Evolutionary conservation across 2,113 vertebrate genomes (phyloP).

Genomic region (Gymnarchus niloticus): DNA sequence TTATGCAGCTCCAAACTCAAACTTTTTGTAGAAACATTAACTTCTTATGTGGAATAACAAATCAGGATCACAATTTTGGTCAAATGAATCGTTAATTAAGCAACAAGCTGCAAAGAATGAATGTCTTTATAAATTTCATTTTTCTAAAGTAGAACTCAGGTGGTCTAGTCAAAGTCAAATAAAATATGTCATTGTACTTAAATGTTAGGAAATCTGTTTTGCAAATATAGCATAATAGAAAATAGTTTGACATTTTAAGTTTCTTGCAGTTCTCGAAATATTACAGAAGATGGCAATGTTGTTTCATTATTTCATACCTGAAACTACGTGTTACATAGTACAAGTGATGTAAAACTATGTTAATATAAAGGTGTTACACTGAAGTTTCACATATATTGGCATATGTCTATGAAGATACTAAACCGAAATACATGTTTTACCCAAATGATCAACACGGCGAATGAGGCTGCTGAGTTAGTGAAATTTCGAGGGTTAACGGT

Average conservation of each 20-base stretch:
- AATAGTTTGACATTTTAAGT: neutral
- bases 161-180: neutral
- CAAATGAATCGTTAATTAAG: neutral
- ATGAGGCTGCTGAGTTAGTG: neutral
- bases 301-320: neutral
- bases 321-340: neutral
- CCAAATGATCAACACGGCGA: neutral
- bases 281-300: slow-evolving; percentile 4
- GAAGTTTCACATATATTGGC: neutral
- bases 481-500: slow-evolving; percentile 7
- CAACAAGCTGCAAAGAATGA: neutral
- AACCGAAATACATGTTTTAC: neutral
- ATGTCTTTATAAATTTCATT: neutral
- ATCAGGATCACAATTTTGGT: neutral
- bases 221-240: neutral
- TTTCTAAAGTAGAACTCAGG: too few species aligned
- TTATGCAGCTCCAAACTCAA: too few species aligned
- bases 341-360: neutral
- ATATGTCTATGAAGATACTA: neutral
- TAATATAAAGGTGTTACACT: neutral
- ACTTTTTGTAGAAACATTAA: too few species aligned
- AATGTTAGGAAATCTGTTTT: neutral
- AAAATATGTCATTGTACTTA: neutral
- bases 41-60: too few species aligned
- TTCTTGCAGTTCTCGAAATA: neutral